Evolutionary conservation across 1,140 invertebrate genomes (phyloP), one percentile per base, ranked within the genome.

Genomic region (Nomia melanderi): DNA sequence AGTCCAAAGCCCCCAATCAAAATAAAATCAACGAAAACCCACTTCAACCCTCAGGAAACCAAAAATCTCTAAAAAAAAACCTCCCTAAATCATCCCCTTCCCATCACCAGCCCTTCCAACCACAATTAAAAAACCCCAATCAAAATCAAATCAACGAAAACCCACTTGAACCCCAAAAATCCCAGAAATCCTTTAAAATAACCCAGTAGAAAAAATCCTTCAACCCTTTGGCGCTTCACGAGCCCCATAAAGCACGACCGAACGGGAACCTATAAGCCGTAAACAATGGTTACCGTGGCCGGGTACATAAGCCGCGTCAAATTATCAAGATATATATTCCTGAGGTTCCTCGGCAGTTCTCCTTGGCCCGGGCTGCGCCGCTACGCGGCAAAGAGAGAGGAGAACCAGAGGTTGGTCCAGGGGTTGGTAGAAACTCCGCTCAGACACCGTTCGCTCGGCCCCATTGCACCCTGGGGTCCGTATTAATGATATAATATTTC

Each of bases 401-500:
- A 31, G 39, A 36, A 59, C 53, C 14, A 23, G 66, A 47, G 31
- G 65, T 31, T 53, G 57, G 20, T 5, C 11, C 25, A n/a, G 60
- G 47, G 44, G 27, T 39, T 50, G 29, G n/a, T n/a, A 54, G 67
- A 54, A 66, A 72, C 56, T 57, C 76, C 59, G 66, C 77, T 66
- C 57, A 85, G 80, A 83, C 78, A 78, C 80, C 20, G 14, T 17
- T 66, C 77, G 14, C 41, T 66, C 77, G 71, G 47, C 83, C 36
- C 81, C 83, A 87, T 87, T 88, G 86, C 82, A 88, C 83, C 85
- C 82, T 83, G 66, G 86, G 84, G 86, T 84, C 81, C 63, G 79
- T 89, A 89, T 87, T 88, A 89, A 89, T 88, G 88, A 88, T 88
- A 86, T 87, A 87, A 90, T 89, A 88, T 89, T 90, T 90, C 88